phyloP scores from a whole-genome alignment of 2,888 invertebrate species.

The Pharmacophagus antenor region DNA sequence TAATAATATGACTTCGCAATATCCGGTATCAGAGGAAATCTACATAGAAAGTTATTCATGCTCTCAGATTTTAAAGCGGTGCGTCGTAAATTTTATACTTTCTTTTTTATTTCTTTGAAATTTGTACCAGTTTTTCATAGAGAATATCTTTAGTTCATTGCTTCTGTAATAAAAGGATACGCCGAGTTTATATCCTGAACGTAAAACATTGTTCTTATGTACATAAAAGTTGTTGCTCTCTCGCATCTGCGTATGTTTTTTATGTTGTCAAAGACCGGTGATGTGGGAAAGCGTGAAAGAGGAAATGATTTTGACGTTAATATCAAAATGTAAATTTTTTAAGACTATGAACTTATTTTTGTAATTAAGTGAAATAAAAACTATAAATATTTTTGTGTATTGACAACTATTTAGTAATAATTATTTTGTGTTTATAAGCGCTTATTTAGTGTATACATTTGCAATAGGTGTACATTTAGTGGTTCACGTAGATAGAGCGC shows the following conservation, averaged over 20 bases:
- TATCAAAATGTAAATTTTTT: too few species aligned
- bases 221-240: constrained; percentile 42
- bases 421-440: too few species aligned
- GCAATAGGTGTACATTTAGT: too few species aligned
- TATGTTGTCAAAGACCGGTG: not conserved
- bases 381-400: too few species aligned
- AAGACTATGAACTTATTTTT: too few species aligned
- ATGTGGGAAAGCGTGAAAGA: not conserved
- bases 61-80: constrained; percentile 23
- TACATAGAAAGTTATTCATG: constrained; percentile 26
- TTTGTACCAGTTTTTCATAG: constrained; percentile 15
- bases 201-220: constrained; percentile 35
- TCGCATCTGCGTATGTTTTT: constrained; percentile 23
- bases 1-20: constrained; percentile 22
- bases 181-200: constrained; percentile 6
- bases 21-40: constrained; percentile 24
- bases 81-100: constrained; percentile 23
- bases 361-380: too few species aligned
- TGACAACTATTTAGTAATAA: too few species aligned
- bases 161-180: constrained; percentile 27
- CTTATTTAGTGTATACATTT: too few species aligned
- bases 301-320: too few species aligned
- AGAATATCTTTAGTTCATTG: constrained; percentile 19
- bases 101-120: constrained; percentile 18
- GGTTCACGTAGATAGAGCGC: too few species aligned